phyloP scores from a whole-genome alignment of 2,888 invertebrate genomes.

The Rotaria socialis region DNA sequence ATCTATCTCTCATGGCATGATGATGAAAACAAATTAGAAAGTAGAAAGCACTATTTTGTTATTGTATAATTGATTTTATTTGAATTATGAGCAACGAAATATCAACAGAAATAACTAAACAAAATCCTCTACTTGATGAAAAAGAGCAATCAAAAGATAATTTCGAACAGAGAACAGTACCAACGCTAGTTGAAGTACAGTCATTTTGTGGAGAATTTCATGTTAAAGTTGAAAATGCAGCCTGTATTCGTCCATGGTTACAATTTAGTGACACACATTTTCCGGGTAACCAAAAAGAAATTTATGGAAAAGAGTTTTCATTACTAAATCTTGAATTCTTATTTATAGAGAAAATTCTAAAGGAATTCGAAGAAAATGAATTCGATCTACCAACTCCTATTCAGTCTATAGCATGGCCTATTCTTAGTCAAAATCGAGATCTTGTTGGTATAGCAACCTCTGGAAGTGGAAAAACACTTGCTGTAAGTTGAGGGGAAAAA shows the following conservation, averaged over 20 bases:
- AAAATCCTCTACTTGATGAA: not conserved
- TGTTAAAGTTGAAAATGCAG: slow-evolving; percentile 27
- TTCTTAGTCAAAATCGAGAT: not conserved
- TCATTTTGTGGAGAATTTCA: slow-evolving; percentile 21
- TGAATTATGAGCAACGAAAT: not conserved
- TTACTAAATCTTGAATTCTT: not conserved
- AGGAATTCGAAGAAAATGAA: slow-evolving; percentile 31
- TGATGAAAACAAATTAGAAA: not conserved
- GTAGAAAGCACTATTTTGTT: not conserved
- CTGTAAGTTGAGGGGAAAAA: not conserved
- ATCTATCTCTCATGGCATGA: not conserved
- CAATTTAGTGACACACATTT: slow-evolving; percentile 30
- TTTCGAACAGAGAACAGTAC: not conserved
- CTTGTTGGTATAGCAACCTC: not conserved
- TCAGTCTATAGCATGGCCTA: slow-evolving; percentile 26
- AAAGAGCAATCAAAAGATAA: not conserved
- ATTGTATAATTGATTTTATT: not conserved
- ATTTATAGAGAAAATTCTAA: slow-evolving; percentile 2
- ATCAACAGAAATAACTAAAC: not conserved
- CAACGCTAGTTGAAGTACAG: not conserved
- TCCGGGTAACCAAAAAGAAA: not conserved
- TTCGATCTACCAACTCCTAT: slow-evolving; percentile 10
- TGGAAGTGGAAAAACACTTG: slow-evolving; percentile 24
- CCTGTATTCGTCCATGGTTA: not conserved
- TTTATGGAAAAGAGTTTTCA: too few species aligned